Conservation (phyloP, 2,888 invertebrate genomes). For the Cryptops parisi region DNA sequence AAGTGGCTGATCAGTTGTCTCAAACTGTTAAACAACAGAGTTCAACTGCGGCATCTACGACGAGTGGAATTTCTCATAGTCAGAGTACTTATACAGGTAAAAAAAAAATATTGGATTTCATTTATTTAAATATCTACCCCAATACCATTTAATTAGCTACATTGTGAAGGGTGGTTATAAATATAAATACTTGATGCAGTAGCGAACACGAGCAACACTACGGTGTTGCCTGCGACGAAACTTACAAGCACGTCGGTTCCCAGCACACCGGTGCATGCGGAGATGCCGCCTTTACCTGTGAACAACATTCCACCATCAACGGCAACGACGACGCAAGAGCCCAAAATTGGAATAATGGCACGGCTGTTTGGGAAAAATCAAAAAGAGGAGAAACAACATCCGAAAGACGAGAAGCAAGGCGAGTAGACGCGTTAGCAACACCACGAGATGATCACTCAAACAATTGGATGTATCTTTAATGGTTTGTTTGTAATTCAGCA, state of each 20-base stretch:
- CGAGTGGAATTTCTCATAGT: slow-evolving; percentile 15
- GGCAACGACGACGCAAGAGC: neutral
- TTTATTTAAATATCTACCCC: neutral
- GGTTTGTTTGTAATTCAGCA: neutral
- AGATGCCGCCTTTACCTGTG: slow-evolving; percentile 2
- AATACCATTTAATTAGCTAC: neutral
- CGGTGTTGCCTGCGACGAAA: neutral
- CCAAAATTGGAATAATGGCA: slow-evolving; percentile 2
- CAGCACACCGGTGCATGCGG: neutral
- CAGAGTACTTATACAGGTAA: slow-evolving; percentile 13
- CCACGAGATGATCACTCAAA: no score
- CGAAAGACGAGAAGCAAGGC: no score
- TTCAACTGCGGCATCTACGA: neutral
- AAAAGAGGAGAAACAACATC: neutral
- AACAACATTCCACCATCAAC: neutral
- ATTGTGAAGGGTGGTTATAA: no score
- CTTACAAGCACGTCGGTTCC: slow-evolving; percentile 6
- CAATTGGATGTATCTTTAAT: no score
- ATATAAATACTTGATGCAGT: no score
- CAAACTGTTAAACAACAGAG: slow-evolving; percentile 6
- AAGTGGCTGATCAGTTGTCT: slow-evolving; percentile 43
- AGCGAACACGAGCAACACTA: no score
- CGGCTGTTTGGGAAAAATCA: slow-evolving; percentile 6
- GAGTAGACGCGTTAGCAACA: no score
- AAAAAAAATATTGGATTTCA: neutral